phyloP scores from a whole-genome alignment of 2,888 invertebrate species.

The Habrosyne pyritoides region DNA sequence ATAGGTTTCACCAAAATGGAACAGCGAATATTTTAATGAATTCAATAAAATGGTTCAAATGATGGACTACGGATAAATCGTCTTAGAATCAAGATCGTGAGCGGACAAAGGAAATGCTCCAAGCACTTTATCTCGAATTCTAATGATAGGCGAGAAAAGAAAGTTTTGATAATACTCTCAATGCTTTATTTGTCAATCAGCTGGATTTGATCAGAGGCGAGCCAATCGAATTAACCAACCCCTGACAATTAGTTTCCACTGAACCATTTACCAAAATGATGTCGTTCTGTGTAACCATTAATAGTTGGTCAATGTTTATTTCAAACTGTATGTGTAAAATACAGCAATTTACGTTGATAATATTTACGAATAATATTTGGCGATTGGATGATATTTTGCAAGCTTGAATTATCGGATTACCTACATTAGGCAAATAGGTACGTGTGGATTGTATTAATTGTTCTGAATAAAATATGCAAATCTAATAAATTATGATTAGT shows the following conservation, averaged over 20 bases:
- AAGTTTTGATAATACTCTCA: not conserved
- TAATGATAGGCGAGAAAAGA: not conserved
- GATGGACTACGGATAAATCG: not conserved
- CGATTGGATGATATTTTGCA: not conserved
- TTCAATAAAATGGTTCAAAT: slow-evolving; percentile 1
- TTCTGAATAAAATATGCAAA: too few species aligned
- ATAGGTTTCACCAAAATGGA: too few species aligned
- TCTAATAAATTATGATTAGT: too few species aligned
- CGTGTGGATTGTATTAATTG: too few species aligned
- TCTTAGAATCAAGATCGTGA: not conserved
- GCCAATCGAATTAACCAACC: slow-evolving; percentile 10
- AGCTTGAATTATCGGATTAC: not conserved
- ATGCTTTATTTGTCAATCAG: not conserved
- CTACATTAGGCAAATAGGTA: not conserved
- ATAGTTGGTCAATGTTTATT: slow-evolving; percentile 6
- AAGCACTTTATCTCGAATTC: slow-evolving; percentile 5
- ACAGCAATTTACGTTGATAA: not conserved
- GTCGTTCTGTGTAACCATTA: slow-evolving; percentile 15
- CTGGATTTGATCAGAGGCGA: slow-evolving; percentile 9
- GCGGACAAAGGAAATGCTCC: slow-evolving; percentile 3
- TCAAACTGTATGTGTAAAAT: not conserved
- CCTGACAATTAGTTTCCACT: slow-evolving; percentile 9
- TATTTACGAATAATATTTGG: not conserved
- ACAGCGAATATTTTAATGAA: not conserved
- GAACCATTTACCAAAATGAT: slow-evolving; percentile 14